Evolutionary conservation across 1,140 invertebrate genomes (phyloP), one percentile per base, ranked within the genome.

Genomic region (Euschistus heros): DNA sequence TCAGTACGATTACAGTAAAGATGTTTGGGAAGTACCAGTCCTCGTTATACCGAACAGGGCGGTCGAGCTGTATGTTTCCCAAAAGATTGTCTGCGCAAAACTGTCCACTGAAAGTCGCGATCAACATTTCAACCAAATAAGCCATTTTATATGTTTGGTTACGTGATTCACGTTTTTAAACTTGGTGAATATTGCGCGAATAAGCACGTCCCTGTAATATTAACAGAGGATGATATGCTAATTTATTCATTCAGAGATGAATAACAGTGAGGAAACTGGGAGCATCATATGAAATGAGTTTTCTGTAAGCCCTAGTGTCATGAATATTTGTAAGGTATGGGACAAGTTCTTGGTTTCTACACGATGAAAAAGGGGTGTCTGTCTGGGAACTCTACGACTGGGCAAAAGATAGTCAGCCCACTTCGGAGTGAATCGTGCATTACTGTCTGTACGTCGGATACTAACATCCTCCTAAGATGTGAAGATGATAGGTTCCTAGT

Each of bases 321-420:
- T 57, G 54, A 57, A 57, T 4, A 24, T 57, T 26, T 17, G 18
- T 22, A 4, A 4, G 15, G 15, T 27, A 8, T 57, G 54, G 54
- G 24, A 57, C 24, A 22, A 57, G 15, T 57, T 24, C 24, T 24
- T 57, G 18, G 54, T 57, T 10, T n/a, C 10, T 57, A 22, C 54
- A 24, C 15, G 54, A 57, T 57, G 54, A 57, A 0, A 57, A 24
- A 57, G 54, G 54, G 10, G 54, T 57, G 13, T 57, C 54, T 5
- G 54, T 57, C 2, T 57, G 54, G 54, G 24, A n/a, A 57, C 24
- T 2, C 18, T 4, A 26, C 6, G 15, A 24, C 54, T 24, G 54
- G 54, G 15, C 2, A 57, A 26, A 57, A 57, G 15, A 26, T 57
- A 17, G 24, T 24, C 15, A 24, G 20, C 6, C 54, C 54, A 22